Base-by-base conservation (phyloP, 2,888 invertebrate genomes). In the Lucinisca nassula region DNA sequence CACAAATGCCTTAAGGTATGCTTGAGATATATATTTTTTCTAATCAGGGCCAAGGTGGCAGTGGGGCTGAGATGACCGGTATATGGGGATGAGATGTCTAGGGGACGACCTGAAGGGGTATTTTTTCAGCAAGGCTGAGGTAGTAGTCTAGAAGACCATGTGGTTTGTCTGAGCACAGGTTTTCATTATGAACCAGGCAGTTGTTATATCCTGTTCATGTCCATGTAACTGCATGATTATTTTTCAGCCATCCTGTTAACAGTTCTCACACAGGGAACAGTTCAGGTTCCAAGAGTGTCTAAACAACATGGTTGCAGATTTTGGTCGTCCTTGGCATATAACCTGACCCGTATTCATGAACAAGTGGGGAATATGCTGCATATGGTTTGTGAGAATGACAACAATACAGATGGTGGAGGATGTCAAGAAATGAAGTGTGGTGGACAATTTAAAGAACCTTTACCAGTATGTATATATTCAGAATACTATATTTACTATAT, bases 261-360 rank as follows among this genome's bases (percentile, higher is more conserved):
- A 17, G 35, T 35, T 35, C 4, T 67, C 14, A 12, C 10, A 6
- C 21, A 24, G 35, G 67, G 17, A 35, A 17, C 67, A 67, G 21
- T 35, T 35, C 35, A 67, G 21, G 67, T 32, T 6, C 32, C 35
- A 35, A 35, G 1, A 10, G 35, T 35, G 21, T 49, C 40, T 6
- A 45, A 21, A 6, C n/a, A 51, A 17, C 27, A 81, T 30, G 88
- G 89, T 2, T 92, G 92, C 70, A 49, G 80, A n/a, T 84, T 89
- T 70, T 92, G 91, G 91, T 83, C 84, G 2, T 61, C 79, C n/a
- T 45, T 89, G 32, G 91, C 92, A 0, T 35, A 79, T 17, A 87
- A 90, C 74, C 55, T 92, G 67, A 89, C 92, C 40, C 78, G 76
- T n/a, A 55, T 75, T 12, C 37, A 67, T 4, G 76, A 84, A 27